Evolutionary conservation across 1,140 invertebrate genomes (phyloP), one percentile per base, ranked within the genome.

Genomic region (Drosophila gunungcola): DNA sequence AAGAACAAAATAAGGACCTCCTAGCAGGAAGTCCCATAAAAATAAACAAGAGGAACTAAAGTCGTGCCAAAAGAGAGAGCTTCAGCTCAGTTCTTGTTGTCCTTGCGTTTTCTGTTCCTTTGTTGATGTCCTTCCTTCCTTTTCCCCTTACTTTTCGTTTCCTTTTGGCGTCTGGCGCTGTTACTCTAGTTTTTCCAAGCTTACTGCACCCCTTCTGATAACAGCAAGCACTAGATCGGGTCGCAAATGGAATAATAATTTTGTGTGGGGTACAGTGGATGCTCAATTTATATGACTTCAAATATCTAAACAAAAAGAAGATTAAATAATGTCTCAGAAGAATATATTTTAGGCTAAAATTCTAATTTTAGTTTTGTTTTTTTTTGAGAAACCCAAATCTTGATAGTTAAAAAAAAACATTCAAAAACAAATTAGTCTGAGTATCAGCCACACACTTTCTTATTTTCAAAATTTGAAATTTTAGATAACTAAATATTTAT

Each of bases 101-200:
- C 73, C 51, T 73, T 67, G 64, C 61, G 21, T 32, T 63, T 64
- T 55, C 49, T 55, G 38, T 53, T 51, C 51, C 56, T 25, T 53
- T 58, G 56, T 58, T 48, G 34, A 46, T 57, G 42, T 45, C 29
- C 51, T 36, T 25, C 16, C n/a, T 53, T 51, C 51, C 56, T 63
- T 49, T 54, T 77, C 63, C 78, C 65, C 38, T 74, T 78, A 54
- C 61, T 52, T 4, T 2, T 32, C 48, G 21, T 11, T 36, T 62
- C 48, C 34, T 78, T 51, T 56, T 16, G 25, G 29, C 13, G 63
- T 65, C 64, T 62, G 55, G 65, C 42, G 42, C 16, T 80, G 65
- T 63, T 84, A 84, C 76, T 84, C 80, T 60, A 84, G 36, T 84
- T 83, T 81, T 72, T 65, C 16, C 27, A 3, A 77, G 62, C 74